Conservation (phyloP, 2,797 vertebrate species). For the Hoplostethus atlanticus region DNA sequence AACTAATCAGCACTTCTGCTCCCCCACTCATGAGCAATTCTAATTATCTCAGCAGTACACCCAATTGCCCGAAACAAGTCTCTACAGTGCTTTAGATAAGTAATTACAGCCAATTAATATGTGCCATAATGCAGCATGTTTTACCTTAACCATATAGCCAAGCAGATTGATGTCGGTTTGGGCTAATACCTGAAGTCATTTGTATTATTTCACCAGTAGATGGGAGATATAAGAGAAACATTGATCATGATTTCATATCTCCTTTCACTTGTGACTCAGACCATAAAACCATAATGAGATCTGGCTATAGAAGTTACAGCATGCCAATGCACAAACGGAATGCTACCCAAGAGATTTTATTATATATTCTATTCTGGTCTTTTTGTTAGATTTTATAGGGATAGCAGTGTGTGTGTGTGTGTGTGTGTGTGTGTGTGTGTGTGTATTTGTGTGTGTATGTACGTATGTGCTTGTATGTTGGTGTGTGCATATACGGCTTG, state of each 20-base stretch:
- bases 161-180: slow-evolving; percentile 21
- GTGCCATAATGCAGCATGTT: slow-evolving; percentile 34
- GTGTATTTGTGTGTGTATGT: background rate
- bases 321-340: background rate
- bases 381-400: no score
- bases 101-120: slow-evolving; percentile 55
- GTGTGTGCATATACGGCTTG: no score
- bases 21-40: slow-evolving; percentile 27
- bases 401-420: no score
- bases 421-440: background rate
- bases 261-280: background rate
- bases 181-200: slow-evolving; percentile 9
- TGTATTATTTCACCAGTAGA: slow-evolving; percentile 21
- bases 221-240: background rate
- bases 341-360: no score
- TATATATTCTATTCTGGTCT: no score
- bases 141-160: slow-evolving; percentile 16
- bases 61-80: slow-evolving; percentile 53
- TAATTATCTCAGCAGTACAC: slow-evolving; percentile 53
- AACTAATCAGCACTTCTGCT: slow-evolving; percentile 56
- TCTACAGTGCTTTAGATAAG: slow-evolving; percentile 29
- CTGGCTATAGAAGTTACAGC: background rate
- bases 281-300: background rate
- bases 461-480: background rate
- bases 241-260: background rate